Conservation (phyloP, 35 echinoderm and acorn worm genomes). For the Apostichopus parvimensis region DNA sequence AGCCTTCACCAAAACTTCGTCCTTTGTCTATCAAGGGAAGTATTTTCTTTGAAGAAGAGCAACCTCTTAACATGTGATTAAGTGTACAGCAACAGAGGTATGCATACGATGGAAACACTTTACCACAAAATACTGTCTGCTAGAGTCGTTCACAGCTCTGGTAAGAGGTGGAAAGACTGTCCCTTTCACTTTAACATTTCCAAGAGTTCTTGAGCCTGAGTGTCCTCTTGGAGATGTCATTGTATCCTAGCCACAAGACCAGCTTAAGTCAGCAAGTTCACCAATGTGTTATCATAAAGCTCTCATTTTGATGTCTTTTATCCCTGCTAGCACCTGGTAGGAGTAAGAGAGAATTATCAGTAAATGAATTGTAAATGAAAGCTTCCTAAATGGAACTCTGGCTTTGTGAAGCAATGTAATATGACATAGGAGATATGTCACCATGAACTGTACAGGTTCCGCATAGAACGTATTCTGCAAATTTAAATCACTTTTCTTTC, state of each 20-base stretch:
- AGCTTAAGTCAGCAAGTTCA: neutral
- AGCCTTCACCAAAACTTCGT: too few species aligned
- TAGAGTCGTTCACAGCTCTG: constrained; percentile 42
- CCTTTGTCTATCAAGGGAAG: too few species aligned
- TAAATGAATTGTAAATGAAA: neutral
- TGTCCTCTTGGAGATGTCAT: constrained; percentile 53
- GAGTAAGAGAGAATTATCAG: neutral
- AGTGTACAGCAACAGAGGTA: neutral
- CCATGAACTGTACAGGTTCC: too few species aligned
- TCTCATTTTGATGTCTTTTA: neutral
- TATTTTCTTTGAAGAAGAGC: too few species aligned
- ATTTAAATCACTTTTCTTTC: too few species aligned
- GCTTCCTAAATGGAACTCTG: too few species aligned
- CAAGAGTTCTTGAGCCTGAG: constrained; percentile 34
- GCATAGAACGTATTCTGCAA: too few species aligned
- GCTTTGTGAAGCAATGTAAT: too few species aligned
- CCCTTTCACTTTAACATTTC: constrained; percentile 45
- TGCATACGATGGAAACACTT: neutral
- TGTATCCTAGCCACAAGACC: neutral
- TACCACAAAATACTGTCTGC: constrained; percentile 51
- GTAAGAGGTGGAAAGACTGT: constrained; percentile 42
- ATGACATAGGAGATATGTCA: too few species aligned
- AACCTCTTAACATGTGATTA: too few species aligned
- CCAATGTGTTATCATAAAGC: neutral
- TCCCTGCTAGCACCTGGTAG: neutral